Percentiles rank a stretch among this genome's conserved stretches.
Conservation (phyloP, 2,113 vertebrate genomes). For the Natator depressus region DNA sequence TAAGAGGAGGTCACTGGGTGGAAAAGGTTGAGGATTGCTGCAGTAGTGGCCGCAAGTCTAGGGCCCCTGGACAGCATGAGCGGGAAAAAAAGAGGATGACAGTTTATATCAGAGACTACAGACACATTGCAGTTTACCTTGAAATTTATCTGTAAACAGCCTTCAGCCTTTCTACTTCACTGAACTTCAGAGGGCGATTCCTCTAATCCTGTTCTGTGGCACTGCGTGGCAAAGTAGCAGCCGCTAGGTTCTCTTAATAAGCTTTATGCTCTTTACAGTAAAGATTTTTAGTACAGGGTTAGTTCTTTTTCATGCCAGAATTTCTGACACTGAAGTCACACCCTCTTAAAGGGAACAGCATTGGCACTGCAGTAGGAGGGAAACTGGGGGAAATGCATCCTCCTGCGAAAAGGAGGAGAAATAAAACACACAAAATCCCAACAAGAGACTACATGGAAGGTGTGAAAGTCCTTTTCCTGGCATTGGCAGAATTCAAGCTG, state of each 20-base stretch:
- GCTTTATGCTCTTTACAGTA: background rate
- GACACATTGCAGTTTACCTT: background rate
- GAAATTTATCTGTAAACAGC: background rate
- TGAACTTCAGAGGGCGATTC: background rate
- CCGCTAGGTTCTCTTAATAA: background rate
- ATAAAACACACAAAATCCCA: background rate
- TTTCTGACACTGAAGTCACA: background rate
- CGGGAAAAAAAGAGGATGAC: background rate
- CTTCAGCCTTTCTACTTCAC: background rate
- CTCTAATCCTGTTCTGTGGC: background rate
- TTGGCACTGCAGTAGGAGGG: background rate
- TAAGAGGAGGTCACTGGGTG: background rate
- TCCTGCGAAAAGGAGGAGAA: background rate
- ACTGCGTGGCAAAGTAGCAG: background rate
- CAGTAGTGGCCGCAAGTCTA: constrained; percentile 39
- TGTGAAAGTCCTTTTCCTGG: background rate
- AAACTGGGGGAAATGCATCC: background rate
- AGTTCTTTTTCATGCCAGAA: background rate
- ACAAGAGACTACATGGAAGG: background rate
- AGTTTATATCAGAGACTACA: background rate
- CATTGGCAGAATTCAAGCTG: background rate
- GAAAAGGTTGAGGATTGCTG: constrained; percentile 13
- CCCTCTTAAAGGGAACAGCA: background rate
- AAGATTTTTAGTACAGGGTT: background rate
- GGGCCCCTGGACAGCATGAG: background rate